phyloP scores from a whole-genome alignment of 2,113 vertebrate species.

The Abramis brama region DNA sequence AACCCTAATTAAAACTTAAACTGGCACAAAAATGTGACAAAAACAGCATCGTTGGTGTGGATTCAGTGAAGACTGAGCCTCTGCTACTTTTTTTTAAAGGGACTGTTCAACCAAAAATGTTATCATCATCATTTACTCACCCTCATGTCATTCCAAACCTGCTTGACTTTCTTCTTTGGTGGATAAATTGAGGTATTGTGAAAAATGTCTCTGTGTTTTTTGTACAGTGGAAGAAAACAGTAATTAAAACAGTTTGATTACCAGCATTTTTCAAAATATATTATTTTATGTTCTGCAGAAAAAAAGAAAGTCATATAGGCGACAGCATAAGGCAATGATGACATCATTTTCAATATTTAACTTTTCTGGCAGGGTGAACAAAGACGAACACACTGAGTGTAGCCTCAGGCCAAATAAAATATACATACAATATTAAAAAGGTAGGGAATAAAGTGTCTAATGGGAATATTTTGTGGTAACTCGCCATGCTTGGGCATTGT shows the following conservation, averaged over 20 bases:
- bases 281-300: not conserved
- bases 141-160: not conserved
- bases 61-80: not conserved
- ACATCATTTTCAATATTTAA: not conserved
- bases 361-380: not conserved
- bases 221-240: not conserved
- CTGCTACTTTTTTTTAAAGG: not conserved
- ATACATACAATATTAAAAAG: not conserved
- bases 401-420: not conserved
- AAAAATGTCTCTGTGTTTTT: not conserved
- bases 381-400: not conserved
- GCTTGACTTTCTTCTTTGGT: not conserved
- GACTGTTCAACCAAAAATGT: not conserved
- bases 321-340: not conserved
- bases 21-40: conserved; percentile 13
- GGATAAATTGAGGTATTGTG: not conserved
- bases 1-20: conserved; percentile 23
- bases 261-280: not conserved
- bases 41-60: not conserved
- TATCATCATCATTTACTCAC: not conserved
- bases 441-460: not conserved
- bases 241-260: not conserved
- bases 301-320: too few species aligned
- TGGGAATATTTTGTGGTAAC: not conserved
- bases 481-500: not conserved